Evolutionary conservation across 2,113 vertebrate genomes (phyloP).

Genomic region (Platichthys flesus): DNA sequence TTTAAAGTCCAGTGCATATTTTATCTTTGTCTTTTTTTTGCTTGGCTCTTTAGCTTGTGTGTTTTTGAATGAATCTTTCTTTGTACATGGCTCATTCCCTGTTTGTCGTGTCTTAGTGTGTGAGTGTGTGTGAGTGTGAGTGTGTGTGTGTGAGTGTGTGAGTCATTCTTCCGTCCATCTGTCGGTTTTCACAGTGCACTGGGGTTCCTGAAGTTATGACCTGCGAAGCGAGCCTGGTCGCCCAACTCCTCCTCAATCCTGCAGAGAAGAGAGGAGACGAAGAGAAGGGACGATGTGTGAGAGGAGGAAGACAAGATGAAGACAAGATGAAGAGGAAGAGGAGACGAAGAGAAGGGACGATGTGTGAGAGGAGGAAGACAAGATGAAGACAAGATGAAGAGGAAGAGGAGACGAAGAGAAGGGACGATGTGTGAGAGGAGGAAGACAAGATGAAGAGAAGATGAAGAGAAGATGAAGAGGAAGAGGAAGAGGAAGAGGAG

Average conservation of each 20-base stretch:
- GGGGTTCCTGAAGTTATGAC: slow-evolving; percentile 97
- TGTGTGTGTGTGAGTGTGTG: slow-evolving; percentile 13
- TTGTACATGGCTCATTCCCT: slow-evolving; percentile 60
- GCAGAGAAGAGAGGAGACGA: not conserved
- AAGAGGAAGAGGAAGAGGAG: too few relatives aligned
- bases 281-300: too few relatives aligned
- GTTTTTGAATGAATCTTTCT: slow-evolving; percentile 32
- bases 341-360: too few relatives aligned
- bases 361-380: too few relatives aligned
- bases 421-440: too few relatives aligned
- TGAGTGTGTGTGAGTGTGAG: slow-evolving; percentile 9
- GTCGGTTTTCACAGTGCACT: slow-evolving; percentile 90
- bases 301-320: too few relatives aligned
- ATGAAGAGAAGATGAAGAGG: not conserved
- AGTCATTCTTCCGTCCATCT: slow-evolving; percentile 39
- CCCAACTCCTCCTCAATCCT: slow-evolving; percentile 97
- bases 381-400: too few relatives aligned
- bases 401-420: too few relatives aligned
- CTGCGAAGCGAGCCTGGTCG: slow-evolving; percentile 93
- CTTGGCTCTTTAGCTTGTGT: slow-evolving; percentile 35
- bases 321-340: too few relatives aligned
- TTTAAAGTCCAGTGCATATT: slow-evolving; percentile 65
- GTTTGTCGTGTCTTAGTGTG: slow-evolving; percentile 7
- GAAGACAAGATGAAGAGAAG: slow-evolving; percentile 53
- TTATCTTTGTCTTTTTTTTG: slow-evolving; percentile 24